phyloP scores from a whole-genome alignment of 2,113 vertebrate genomes.

The Cygnus buccinator region DNA sequence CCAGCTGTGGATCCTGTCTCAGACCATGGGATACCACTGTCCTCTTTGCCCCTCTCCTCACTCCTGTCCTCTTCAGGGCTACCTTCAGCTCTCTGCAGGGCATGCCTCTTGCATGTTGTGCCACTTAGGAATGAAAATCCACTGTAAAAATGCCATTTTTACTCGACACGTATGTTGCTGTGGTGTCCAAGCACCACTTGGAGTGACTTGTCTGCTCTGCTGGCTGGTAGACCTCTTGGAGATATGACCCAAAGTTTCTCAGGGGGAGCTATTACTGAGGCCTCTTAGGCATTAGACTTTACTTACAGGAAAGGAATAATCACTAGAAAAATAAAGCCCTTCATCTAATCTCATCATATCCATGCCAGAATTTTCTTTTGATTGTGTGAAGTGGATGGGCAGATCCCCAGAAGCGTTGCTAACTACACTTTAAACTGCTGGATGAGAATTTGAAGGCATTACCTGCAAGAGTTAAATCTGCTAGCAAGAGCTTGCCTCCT shows the following conservation, averaged over 20 bases:
- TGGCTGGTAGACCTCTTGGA: not conserved
- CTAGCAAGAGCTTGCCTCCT: not conserved
- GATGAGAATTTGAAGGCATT: not conserved
- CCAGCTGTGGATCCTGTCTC: not conserved
- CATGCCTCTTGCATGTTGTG: not conserved
- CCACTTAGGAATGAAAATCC: not conserved
- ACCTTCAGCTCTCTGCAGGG: not conserved
- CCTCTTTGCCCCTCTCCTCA: not conserved
- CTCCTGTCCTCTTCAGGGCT: not conserved
- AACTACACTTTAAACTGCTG: not conserved
- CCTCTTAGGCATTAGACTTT: not conserved
- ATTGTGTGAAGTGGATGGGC: not conserved
- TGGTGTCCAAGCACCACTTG: not conserved
- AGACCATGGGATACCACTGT: not conserved
- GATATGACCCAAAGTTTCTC: not conserved
- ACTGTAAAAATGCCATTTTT: not conserved
- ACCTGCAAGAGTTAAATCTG: constrained; percentile 16
- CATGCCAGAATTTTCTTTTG: not conserved
- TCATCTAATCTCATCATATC: not conserved
- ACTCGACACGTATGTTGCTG: not conserved
- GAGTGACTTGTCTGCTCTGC: not conserved
- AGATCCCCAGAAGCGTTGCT: not conserved
- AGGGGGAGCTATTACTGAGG: not conserved
- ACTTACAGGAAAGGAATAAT: not conserved
- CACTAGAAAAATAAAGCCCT: not conserved